A percentile compares a stretch with the other conserved stretches of the same genome.
phyloP scores from a whole-genome alignment of 2,797 vertebrate genomes.

The Lemur catta region DNA sequence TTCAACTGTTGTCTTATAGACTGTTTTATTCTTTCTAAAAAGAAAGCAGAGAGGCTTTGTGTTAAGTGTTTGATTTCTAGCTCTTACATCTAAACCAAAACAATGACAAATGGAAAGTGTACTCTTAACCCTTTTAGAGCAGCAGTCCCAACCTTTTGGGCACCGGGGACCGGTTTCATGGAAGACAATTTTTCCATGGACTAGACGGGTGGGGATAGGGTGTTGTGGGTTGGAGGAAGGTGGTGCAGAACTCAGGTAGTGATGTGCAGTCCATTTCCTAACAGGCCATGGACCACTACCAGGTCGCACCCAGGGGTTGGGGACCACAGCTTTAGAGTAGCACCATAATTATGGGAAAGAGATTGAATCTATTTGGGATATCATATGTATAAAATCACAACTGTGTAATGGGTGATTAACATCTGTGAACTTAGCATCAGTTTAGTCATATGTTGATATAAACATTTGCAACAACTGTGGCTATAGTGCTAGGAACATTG shows the following conservation, averaged over 20 bases:
- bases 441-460: neutral
- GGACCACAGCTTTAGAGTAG: neutral
- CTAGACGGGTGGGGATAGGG: no score
- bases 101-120: neutral
- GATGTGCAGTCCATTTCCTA: no score
- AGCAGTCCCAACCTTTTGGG: no score
- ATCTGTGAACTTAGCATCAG: conserved; percentile 11
- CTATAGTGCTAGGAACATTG: neutral
- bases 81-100: conserved; percentile 35
- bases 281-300: no score
- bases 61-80: neutral
- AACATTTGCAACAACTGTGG: neutral
- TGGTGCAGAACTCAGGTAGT: no score
- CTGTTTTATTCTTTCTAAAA: conserved; percentile 35
- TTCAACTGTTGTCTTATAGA: neutral
- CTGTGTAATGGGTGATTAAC: neutral
- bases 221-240: no score
- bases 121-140: neutral
- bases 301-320: no score
- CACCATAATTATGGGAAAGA: neutral
- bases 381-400: neutral
- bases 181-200: no score
- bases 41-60: neutral
- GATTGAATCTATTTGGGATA: neutral
- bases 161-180: no score